Conservation (phyloP, 92 coral and sea anemone genomes). For the Palythoa grandiflora region DNA sequence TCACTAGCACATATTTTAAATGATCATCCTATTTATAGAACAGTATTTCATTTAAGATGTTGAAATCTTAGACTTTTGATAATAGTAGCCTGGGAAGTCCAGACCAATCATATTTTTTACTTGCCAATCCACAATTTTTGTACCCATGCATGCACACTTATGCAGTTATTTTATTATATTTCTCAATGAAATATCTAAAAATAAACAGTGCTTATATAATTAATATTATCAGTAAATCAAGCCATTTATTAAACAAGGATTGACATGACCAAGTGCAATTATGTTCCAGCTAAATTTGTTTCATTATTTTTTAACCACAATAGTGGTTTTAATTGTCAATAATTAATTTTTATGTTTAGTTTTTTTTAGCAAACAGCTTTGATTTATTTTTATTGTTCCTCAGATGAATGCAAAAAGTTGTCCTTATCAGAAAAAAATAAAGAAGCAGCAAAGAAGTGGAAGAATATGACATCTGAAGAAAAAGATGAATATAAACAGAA, state of each 20-base stretch:
- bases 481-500: constrained; percentile 56
- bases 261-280: too few species aligned
- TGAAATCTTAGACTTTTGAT: background rate
- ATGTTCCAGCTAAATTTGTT: too few species aligned
- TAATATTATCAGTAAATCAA: too few species aligned
- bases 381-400: constrained; percentile 6
- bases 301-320: too few species aligned
- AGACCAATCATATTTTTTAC: background rate
- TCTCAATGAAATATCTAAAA: too few species aligned
- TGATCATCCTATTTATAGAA: background rate
- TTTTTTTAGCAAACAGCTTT: background rate
- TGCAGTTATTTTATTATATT: too few species aligned
- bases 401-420: constrained; percentile 64
- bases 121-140: background rate
- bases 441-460: constrained; percentile 62
- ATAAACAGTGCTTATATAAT: too few species aligned
- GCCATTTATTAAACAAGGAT: background rate
- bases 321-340: background rate
- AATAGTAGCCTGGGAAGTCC: background rate
- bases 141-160: too few species aligned
- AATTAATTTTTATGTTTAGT: background rate
- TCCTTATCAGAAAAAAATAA: constrained; percentile 53
- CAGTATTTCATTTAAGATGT: background rate
- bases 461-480: constrained; percentile 55
- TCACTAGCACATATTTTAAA: too few species aligned